Percentiles rank a stretch among this genome's conserved stretches.
Evolutionary conservation across 2,113 vertebrate species (phyloP).

Genomic region (Sebastes schlegelii): DNA sequence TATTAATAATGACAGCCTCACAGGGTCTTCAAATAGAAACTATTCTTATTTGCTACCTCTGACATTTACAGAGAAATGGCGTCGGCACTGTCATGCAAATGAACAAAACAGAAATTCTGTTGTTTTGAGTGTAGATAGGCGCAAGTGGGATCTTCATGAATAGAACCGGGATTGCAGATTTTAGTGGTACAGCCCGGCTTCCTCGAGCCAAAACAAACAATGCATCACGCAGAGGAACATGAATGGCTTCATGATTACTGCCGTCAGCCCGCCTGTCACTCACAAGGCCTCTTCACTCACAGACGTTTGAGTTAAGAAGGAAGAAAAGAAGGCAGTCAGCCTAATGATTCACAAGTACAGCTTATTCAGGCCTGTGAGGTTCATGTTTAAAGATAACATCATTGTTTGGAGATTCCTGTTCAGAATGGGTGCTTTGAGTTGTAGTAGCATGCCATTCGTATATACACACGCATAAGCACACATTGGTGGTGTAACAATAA

Average conservation of each 20-base stretch:
- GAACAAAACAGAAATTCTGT: background rate
- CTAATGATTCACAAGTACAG: background rate
- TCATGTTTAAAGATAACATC: background rate
- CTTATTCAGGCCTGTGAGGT: background rate
- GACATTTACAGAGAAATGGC: background rate
- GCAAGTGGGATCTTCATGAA: conserved; percentile 2
- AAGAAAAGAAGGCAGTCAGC: background rate
- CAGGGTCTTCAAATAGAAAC: background rate
- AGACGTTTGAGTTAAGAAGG: background rate
- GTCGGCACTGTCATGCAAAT: background rate
- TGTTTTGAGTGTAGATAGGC: background rate
- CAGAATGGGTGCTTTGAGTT: no score
- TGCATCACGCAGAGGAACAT: background rate
- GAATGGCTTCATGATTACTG: conserved; percentile 43
- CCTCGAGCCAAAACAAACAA: conserved; percentile 5
- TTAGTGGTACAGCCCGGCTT: background rate
- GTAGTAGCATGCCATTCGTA: no score
- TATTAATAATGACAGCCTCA: background rate
- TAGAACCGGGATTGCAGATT: conserved; percentile 9
- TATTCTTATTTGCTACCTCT: background rate
- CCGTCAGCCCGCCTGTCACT: conserved; percentile 23
- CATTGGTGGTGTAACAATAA: no score
- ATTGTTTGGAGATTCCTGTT: no score
- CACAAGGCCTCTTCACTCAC: background rate
- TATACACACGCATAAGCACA: no score